These are phyloP conservation scores for Aphidius gifuensis DNA, from an alignment of 1,140 invertebrate genomes.

Conservation along the genomic window DNA sequence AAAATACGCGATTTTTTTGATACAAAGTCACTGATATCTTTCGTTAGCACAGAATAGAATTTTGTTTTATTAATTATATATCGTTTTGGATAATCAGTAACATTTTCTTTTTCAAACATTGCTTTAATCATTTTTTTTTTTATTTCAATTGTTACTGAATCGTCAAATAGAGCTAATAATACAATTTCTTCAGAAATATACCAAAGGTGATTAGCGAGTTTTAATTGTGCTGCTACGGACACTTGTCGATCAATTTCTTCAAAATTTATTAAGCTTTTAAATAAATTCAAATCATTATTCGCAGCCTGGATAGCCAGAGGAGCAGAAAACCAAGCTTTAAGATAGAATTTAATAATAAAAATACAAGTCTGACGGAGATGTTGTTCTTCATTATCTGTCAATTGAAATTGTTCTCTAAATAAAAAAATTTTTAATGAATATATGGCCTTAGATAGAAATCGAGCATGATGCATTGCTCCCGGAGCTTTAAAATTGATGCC, in stretches of 20 bases:
- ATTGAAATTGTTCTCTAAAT: constrained; percentile 16
- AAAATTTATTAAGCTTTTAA: constrained; percentile 16
- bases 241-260: constrained; percentile 23
- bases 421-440: constrained; percentile 44
- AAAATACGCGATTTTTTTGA: no score
- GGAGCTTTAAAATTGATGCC: constrained; percentile 28
- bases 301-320: constrained; percentile 12
- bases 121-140: no score
- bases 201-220: constrained; percentile 34
- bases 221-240: constrained; percentile 20
- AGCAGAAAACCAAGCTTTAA: constrained; percentile 8
- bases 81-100: no score
- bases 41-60: no score
- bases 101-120: no score
- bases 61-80: no score
- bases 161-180: no score
- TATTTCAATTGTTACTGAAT: no score
- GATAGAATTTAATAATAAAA: constrained; percentile 14
- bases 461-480: constrained; percentile 41
- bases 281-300: constrained; percentile 9
- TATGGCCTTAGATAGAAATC: constrained; percentile 41
- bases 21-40: no score
- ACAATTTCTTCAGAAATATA: constrained; percentile 23
- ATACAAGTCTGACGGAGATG: constrained; percentile 9
- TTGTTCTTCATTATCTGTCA: background rate